Base-by-base conservation (phyloP, 2,888 invertebrate species). In the Eugnorisma glareosa region DNA sequence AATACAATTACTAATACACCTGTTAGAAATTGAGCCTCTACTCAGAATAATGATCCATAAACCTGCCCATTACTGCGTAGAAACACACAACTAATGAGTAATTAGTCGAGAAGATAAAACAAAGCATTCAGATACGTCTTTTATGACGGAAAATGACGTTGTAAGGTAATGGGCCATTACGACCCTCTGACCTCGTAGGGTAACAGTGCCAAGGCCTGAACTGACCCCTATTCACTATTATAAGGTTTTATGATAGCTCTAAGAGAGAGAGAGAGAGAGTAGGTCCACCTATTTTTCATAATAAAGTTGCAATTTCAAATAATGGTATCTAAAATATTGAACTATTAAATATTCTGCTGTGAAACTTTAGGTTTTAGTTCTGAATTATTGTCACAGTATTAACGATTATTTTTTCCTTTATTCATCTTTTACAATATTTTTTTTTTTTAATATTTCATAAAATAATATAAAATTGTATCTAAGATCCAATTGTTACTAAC, bases 141-240 rank as follows among this genome's bases (percentile, higher is more conserved):
- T 75, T 69, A 71, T 72, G 63, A 66, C 35, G 18, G 57, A 31
- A 35, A 61, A 43, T 74, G 74, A 76, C 77, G 69, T 77, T 67
- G 68, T 28, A 48, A 61, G 59, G n/a, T 40, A 74, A 73, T 66
- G 40, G 74, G 74, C 75, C 71, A 73, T 78, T 70, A 70, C 10
- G 43, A 64, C 71, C 84, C 77, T 40, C 63, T 57, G 61, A 67
- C 78, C 84, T 86, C 71, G 21, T 13, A 0, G 15, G 6, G 21
- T 35, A 61, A 83, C 24, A 74, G 71, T 61, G 71, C 74, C 74
- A 79, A 78, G 74, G 86, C 69, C 40, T 61, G 8, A 67, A 69
- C 71, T 86, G 79, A 75, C 86, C 69, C 67, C 67, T 78, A 66
- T 86, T 72, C n/a, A 72, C 28, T 69, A n/a, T 63, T 13, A 15